Percentiles rank a stretch among this genome's conserved stretches.
Evolutionary conservation across 2,797 vertebrate genomes (phyloP).

Genomic region (Pseudotriccus pelzelni): DNA sequence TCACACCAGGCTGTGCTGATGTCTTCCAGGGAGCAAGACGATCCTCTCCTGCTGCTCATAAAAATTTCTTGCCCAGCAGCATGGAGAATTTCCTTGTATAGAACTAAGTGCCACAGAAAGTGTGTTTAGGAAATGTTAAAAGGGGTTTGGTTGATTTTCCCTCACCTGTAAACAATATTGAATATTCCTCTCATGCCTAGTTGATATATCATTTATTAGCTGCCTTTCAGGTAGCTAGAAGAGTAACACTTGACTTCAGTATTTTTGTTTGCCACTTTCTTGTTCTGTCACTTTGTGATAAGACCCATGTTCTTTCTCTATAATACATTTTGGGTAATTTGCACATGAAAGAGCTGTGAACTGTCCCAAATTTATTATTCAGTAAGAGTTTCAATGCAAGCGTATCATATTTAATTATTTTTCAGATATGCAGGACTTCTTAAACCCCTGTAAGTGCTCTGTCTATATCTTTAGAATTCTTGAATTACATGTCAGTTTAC

Average conservation of each 20-base stretch:
- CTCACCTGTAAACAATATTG: neutral
- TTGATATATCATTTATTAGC: neutral
- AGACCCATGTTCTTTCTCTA: neutral
- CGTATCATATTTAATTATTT: neutral
- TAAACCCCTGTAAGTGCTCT: neutral
- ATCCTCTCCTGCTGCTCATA: neutral
- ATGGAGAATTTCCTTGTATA: neutral
- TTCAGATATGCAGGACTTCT: neutral
- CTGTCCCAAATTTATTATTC: neutral
- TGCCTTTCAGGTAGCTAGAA: neutral
- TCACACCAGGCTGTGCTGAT: neutral
- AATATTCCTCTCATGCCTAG: neutral
- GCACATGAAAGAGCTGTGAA: slow-evolving; percentile 1
- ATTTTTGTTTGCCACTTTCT: neutral
- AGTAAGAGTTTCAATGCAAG: neutral
- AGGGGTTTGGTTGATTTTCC: neutral
- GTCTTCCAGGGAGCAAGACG: neutral
- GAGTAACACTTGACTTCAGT: neutral
- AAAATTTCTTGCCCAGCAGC: neutral
- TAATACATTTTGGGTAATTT: neutral
- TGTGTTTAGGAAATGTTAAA: neutral
- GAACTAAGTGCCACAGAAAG: neutral
- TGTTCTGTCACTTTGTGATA: neutral
- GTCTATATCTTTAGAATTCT: neutral
- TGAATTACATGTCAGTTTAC: neutral